Evolutionary conservation across 2,888 invertebrate species (phyloP).

Genomic region (Pelosia muscerda): DNA sequence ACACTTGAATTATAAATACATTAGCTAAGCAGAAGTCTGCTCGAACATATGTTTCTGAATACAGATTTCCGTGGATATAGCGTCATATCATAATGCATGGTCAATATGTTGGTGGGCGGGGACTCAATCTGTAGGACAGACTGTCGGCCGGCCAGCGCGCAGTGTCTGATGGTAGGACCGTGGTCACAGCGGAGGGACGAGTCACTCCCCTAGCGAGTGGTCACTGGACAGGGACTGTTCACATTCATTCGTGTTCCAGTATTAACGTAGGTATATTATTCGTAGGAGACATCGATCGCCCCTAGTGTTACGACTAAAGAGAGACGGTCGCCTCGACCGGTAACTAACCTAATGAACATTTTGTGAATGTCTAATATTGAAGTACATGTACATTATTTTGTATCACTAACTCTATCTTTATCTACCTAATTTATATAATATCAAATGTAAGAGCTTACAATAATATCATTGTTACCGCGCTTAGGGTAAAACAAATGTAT

Average conservation of each 20-base stretch:
- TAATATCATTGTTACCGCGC: slow-evolving; percentile 46
- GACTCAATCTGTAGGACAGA: neutral
- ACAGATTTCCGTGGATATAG: neutral
- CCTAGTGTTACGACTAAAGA: neutral
- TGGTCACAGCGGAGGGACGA: neutral
- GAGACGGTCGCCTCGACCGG: neutral
- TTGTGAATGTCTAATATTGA: slow-evolving; percentile 32
- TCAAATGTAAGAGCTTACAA: slow-evolving; percentile 50
- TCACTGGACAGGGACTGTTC: neutral
- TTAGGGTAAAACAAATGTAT: slow-evolving; percentile 20
- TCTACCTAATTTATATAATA: slow-evolving; percentile 27
- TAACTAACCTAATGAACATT: neutral
- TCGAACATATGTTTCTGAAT: neutral
- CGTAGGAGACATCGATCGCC: neutral
- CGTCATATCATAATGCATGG: neutral
- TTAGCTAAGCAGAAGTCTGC: neutral
- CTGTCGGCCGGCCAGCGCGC: neutral
- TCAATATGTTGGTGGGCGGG: neutral
- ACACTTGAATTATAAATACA: neutral
- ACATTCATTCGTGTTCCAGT: neutral
- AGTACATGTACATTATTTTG: slow-evolving; percentile 36
- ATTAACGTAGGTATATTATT: neutral
- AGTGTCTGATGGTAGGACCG: no score
- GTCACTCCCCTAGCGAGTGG: neutral
- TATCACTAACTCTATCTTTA: slow-evolving; percentile 21